Conservation (phyloP, 2,113 vertebrate genomes). For the Gambusia holbrooki region DNA sequence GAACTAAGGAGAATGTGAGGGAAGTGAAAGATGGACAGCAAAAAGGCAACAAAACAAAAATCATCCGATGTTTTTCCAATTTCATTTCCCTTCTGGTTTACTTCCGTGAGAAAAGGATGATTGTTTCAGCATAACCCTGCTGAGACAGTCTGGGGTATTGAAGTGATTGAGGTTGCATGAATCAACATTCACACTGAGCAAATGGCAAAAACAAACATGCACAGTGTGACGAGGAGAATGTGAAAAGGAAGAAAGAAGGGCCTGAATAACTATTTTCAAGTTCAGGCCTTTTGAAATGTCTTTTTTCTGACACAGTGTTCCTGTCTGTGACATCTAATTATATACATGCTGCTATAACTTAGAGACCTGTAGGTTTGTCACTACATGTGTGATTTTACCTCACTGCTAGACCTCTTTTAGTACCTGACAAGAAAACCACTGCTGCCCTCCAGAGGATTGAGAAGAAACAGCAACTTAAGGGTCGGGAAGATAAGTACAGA, state of each 20-base stretch:
- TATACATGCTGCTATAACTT: not conserved
- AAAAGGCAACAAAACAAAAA: constrained; percentile 54
- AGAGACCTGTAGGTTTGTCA: constrained; percentile 11
- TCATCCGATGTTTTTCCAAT: constrained; percentile 61
- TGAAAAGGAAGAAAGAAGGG: not conserved
- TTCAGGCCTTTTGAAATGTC: constrained; percentile 19
- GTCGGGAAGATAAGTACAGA: not conserved
- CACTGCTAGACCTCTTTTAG: not conserved
- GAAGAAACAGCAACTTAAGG: constrained; percentile 11
- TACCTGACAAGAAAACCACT: constrained; percentile 33
- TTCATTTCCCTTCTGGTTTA: constrained; percentile 48
- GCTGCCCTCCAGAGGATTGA: constrained; percentile 69
- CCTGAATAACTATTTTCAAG: constrained; percentile 10
- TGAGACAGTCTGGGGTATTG: constrained; percentile 22
- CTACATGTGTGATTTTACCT: constrained; percentile 6
- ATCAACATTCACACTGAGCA: constrained; percentile 35
- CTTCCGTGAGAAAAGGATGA: constrained; percentile 10
- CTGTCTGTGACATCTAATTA: constrained; percentile 20
- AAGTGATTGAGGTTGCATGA: constrained; percentile 14
- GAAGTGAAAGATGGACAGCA: constrained; percentile 3
- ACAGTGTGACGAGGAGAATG: not conserved
- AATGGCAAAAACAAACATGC: constrained; percentile 32
- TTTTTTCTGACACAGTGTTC: constrained; percentile 9
- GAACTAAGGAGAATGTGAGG: not conserved
- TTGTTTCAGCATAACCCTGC: constrained; percentile 18